Base-by-base conservation (phyloP, 30 jellyfish, hydroid and myxozoan genomes). In the Turritopsis rubra region DNA sequence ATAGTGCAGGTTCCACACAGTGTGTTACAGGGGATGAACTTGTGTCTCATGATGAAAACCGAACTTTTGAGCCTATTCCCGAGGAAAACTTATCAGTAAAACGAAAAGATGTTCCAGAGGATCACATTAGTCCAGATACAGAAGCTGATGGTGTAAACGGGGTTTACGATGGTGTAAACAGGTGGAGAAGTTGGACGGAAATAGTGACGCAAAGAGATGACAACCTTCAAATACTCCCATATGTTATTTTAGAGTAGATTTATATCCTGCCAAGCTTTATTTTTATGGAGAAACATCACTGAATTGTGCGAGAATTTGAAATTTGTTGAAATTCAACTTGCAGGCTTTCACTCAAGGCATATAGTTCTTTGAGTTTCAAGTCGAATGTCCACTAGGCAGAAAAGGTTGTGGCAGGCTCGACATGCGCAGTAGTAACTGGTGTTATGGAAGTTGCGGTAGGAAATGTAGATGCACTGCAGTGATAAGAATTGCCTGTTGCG, bases 141-240 rank as follows among this genome's bases (percentile, higher is more conserved):
- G 87, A 81, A 72, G 95, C 96, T 21, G 98, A 92, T 85, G 98
- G 98, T 28, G 29, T 92, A 65, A 92, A 88, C 88, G 98, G 98
- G 16, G 84, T 91, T 52, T 92, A 83, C 65, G 78, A 87, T 85
- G 72, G 75, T 28, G 85, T 30, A 24, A 95, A 85, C 31, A 54
- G 21, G 7, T 92, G 92, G 92, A 82, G 92, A 75, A 28, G 66
- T 52, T 92, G 98, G 98, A 79, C 96, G 27, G 98, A 92, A 19
- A 30, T 52, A 22, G 83, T 92, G 7, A 16, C 75, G 18, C 96
- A 74, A 53, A 87, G 83, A 27, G 81, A 84, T 71, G 83, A 88
- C 21, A 65, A 52, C 28, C 72, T 92, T 68, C 29, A 78, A 0
- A 75, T 88, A 22, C 86, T 87, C 7, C 98, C 98, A 52, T 92